A percentile compares a stretch with the other conserved stretches of the same genome.
Conservation (phyloP, 1,140 invertebrate species). For the Saccostrea echinata region DNA sequence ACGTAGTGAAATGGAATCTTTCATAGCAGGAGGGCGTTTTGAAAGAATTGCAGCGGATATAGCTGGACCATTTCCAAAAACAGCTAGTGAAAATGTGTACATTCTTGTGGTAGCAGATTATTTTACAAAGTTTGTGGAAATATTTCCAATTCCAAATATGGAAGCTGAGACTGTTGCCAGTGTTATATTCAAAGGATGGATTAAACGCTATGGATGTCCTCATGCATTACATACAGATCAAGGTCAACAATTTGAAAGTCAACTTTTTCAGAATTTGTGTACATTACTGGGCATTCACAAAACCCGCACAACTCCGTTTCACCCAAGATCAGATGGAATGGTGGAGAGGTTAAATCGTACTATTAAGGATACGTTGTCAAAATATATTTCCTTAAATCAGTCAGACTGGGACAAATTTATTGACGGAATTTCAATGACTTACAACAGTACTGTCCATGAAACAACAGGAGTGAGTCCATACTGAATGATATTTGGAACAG, state of each 20-base stretch:
- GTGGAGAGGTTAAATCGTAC: constrained; percentile 45
- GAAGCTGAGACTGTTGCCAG: constrained; percentile 45
- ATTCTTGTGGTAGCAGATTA: constrained; percentile 48
- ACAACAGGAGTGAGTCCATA: constrained; percentile 4
- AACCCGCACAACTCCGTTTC: constrained; percentile 38
- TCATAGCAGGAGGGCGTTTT: constrained; percentile 30
- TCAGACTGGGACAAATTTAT: constrained; percentile 51
- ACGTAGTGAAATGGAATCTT: not conserved
- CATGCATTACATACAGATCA: constrained; percentile 51
- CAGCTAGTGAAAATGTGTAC: constrained; percentile 23
- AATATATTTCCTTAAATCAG: constrained; percentile 47
- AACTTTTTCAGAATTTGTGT: constrained; percentile 47
- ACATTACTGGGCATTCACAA: constrained; percentile 41
- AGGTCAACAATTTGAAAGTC: constrained; percentile 53
- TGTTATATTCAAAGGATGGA: constrained; percentile 27
- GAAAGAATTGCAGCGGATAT: constrained; percentile 49
- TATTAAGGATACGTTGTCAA: constrained; percentile 35
- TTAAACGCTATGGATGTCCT: constrained; percentile 42
- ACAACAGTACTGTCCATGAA: constrained; percentile 29
- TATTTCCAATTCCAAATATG: constrained; percentile 44
- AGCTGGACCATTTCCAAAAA: constrained; percentile 45
- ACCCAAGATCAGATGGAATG: constrained; percentile 45
- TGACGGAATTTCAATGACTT: constrained; percentile 22
- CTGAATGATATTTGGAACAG: constrained; percentile 7
- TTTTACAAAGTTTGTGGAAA: constrained; percentile 45